phyloP scores from a whole-genome alignment of 2,797 vertebrate genomes.

The Acanthornis magna region DNA sequence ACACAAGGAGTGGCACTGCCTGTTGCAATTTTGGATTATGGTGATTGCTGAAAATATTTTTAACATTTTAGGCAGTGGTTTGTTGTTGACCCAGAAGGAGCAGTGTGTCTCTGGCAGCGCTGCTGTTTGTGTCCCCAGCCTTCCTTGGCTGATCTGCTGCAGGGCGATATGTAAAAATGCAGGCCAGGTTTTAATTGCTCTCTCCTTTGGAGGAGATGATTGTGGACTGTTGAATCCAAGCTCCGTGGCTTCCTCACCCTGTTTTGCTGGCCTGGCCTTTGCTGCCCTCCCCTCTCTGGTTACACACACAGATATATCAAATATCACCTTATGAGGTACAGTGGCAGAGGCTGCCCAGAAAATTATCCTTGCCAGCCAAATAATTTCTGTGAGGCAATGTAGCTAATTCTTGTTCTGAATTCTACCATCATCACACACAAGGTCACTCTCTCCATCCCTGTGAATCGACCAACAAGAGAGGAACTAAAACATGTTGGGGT shows the following conservation, averaged over 20 bases:
- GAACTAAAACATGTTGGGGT: neutral
- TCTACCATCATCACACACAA: neutral
- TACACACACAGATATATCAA: neutral
- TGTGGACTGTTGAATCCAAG: neutral
- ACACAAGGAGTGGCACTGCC: neutral
- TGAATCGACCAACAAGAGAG: neutral
- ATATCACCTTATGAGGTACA: neutral
- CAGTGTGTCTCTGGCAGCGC: neutral
- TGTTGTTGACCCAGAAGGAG: neutral
- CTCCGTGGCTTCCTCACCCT: neutral
- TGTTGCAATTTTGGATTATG: neutral
- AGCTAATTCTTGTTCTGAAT: constrained; percentile 1
- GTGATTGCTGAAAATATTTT: neutral
- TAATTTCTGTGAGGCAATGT: neutral
- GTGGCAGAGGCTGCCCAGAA: constrained; percentile 4
- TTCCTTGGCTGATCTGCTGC: neutral
- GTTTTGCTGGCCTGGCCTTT: neutral
- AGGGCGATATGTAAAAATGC: neutral
- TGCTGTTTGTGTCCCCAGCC: neutral
- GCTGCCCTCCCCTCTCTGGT: neutral
- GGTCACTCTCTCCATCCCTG: neutral
- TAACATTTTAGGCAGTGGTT: neutral
- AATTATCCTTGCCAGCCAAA: neutral
- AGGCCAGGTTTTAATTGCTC: constrained; percentile 19
- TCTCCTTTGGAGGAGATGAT: neutral